These are phyloP conservation scores for Acrocyrtus sp. DNA, from an alignment of 2,888 invertebrate genomes.

Conservation along the genomic window DNA sequence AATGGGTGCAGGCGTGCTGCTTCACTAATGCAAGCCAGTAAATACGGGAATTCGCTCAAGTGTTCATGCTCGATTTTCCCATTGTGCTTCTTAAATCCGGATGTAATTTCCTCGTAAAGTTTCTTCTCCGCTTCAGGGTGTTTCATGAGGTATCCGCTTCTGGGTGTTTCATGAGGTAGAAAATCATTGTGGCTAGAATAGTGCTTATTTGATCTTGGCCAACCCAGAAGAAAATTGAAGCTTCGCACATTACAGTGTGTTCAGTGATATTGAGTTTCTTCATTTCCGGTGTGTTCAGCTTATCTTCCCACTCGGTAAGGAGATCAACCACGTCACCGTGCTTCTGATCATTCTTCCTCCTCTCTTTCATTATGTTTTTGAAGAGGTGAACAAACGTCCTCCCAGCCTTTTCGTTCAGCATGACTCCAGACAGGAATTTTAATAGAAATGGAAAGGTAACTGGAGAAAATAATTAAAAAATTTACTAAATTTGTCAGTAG, in stretches of 20 bases:
- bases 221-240: constrained; percentile 53
- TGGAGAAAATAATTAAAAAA: constrained; percentile 12
- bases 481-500: too few relatives aligned
- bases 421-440: background rate
- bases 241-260: constrained; percentile 48
- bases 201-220: constrained; percentile 57
- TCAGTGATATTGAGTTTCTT: constrained; percentile 47
- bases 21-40: constrained; percentile 56
- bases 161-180: constrained; percentile 35
- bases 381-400: constrained; percentile 32
- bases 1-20: constrained; percentile 46
- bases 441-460: constrained; percentile 49
- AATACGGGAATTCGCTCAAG: constrained; percentile 47
- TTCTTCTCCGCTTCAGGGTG: constrained; percentile 54
- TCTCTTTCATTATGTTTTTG: constrained; percentile 32
- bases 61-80: constrained; percentile 52
- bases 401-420: constrained; percentile 18
- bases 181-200: constrained; percentile 34
- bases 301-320: constrained; percentile 27
- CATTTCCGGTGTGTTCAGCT: constrained; percentile 43
- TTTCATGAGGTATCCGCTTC: too few relatives aligned
- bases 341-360: constrained; percentile 34
- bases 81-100: constrained; percentile 37
- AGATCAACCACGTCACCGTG: constrained; percentile 41
- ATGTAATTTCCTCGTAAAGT: constrained; percentile 49